phyloP scores from a whole-genome alignment of 2,113 vertebrate genomes.

The rabbit (Oryctolagus cuniculus) region DNA sequence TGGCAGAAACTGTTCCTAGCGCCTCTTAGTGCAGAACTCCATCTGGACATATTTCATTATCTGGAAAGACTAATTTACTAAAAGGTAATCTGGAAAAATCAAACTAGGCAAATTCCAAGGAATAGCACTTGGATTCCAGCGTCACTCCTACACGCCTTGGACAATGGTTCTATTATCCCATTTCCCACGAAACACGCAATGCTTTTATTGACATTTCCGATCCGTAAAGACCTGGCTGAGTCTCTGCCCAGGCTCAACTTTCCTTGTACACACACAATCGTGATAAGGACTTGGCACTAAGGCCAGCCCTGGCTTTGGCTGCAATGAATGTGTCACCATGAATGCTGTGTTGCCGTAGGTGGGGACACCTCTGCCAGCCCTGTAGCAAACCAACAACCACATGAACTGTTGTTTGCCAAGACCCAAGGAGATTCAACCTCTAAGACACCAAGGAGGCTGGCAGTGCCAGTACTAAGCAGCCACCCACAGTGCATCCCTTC shows the following conservation, averaged over 20 bases:
- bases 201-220: not conserved
- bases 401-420: constrained; percentile 64
- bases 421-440: not conserved
- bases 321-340: constrained; percentile 47
- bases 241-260: not conserved
- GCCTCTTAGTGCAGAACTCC: not conserved
- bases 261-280: constrained; percentile 58
- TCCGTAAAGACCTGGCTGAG: constrained; percentile 40
- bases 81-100: not conserved
- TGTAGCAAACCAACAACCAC: not conserved
- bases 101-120: not conserved
- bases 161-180: not conserved
- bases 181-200: constrained; percentile 25
- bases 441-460: constrained; percentile 29
- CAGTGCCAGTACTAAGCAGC: not conserved
- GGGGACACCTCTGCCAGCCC: not conserved
- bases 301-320: not conserved
- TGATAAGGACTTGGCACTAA: not conserved
- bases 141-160: not conserved
- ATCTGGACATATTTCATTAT: not conserved
- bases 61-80: constrained; percentile 15
- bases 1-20: not conserved
- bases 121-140: not conserved
- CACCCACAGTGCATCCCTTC: constrained; percentile 58
- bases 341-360: not conserved